Conservation (phyloP, 2,888 invertebrate species). For the Escarpia spicata region DNA sequence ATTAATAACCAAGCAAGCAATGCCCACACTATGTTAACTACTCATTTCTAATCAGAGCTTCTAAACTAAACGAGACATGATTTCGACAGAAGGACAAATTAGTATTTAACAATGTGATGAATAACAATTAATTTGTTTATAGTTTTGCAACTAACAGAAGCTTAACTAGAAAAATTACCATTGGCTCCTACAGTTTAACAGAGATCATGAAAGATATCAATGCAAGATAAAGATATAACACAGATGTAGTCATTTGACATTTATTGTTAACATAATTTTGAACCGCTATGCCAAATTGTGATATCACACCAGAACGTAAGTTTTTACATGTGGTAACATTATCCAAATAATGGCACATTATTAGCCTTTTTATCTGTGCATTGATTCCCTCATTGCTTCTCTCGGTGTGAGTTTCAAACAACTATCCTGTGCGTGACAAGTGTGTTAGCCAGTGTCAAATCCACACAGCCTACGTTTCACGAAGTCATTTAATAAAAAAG, state of each 20-base stretch:
- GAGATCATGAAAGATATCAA: neutral
- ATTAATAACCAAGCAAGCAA: neutral
- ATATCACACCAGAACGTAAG: neutral
- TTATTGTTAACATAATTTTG: neutral
- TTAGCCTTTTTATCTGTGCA: neutral
- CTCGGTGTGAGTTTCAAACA: neutral
- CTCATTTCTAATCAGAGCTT: neutral
- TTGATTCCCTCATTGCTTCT: neutral
- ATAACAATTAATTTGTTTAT: neutral
- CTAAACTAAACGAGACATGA: neutral
- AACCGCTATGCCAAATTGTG: neutral
- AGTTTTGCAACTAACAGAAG: neutral
- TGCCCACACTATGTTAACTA: neutral
- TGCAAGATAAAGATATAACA: neutral
- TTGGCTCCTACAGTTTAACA: neutral
- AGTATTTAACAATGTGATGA: neutral
- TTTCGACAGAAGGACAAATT: neutral
- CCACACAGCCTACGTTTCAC: neutral
- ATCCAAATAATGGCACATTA: neutral
- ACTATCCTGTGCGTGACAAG: neutral
- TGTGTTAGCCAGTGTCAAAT: neutral
- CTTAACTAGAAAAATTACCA: neutral
- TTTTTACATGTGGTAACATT: neutral
- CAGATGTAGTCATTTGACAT: neutral
- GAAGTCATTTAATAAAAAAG: constrained; percentile 11